Evolutionary conservation across 2,888 invertebrate genomes (phyloP).

Genomic region (Epiblema foenella): DNA sequence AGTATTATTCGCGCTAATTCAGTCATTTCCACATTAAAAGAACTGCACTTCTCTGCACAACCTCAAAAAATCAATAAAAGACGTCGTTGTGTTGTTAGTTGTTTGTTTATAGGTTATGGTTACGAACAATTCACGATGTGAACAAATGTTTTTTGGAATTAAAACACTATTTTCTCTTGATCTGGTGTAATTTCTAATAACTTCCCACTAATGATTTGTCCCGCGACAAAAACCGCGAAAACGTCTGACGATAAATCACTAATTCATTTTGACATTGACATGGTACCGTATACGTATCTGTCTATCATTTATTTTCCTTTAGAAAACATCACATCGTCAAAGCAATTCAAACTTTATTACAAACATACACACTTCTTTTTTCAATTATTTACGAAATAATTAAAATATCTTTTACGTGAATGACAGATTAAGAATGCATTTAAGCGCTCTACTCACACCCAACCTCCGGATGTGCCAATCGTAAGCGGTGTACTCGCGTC

Average conservation of each 20-base stretch:
- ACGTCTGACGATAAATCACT: conserved; percentile 2
- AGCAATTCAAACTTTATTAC: too few relatives aligned
- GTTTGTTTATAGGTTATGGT: not conserved
- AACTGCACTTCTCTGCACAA: conserved; percentile 6
- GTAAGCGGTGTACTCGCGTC: too few relatives aligned
- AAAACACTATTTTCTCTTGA: not conserved
- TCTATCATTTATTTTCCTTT: too few relatives aligned
- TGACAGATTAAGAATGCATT: too few relatives aligned
- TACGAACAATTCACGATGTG: not conserved
- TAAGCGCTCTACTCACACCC: too few relatives aligned
- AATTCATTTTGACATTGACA: too few relatives aligned
- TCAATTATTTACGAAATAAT: too few relatives aligned
- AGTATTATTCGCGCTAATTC: not conserved
- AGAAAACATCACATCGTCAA: too few relatives aligned
- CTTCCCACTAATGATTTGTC: conserved; percentile 14
- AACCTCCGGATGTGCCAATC: too few relatives aligned
- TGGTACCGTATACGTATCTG: not conserved
- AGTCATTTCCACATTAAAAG: not conserved
- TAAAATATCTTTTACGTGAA: too few relatives aligned
- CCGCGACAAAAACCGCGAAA: conserved; percentile 10
- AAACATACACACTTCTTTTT: too few relatives aligned
- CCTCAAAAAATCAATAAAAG: conserved; percentile 23
- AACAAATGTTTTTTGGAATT: not conserved
- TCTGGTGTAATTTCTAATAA: not conserved
- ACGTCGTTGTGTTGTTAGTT: conserved; percentile 6